phyloP scores from a whole-genome alignment of 2,113 vertebrate genomes.

The Leuciscus idus region DNA sequence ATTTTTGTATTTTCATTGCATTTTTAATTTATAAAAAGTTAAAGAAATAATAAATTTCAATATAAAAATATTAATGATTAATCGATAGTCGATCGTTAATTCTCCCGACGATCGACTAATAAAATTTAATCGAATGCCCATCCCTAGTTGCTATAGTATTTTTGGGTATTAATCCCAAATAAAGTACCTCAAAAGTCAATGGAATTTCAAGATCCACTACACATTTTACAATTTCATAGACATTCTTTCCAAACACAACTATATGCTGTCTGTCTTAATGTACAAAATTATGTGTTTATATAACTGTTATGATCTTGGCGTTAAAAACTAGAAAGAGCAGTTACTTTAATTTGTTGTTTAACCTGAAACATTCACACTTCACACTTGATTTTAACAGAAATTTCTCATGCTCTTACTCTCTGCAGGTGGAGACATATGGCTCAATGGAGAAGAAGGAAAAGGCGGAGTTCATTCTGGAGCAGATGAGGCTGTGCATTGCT shows the following conservation, averaged over 20 bases:
- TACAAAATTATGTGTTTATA: background rate
- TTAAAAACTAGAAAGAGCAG: background rate
- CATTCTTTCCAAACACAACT: background rate
- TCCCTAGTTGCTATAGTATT: background rate
- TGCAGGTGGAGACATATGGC: slow-evolving; percentile 96
- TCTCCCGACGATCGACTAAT: too few relatives aligned
- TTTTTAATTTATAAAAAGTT: too few relatives aligned
- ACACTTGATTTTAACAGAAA: background rate
- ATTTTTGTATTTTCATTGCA: too few relatives aligned
- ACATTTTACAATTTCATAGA: background rate
- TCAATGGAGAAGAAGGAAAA: slow-evolving; percentile 99
- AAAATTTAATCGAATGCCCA: too few relatives aligned
- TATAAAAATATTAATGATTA: too few relatives aligned
- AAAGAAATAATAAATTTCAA: too few relatives aligned
- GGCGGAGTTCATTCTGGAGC: slow-evolving; percentile 97
- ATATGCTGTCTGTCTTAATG: background rate
- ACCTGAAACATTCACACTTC: background rate
- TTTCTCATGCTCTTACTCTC: slow-evolving; percentile 37
- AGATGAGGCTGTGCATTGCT: slow-evolving; percentile 97
- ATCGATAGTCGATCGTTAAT: too few relatives aligned
- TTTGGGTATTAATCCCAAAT: background rate
- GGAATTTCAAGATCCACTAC: background rate
- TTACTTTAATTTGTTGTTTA: background rate
- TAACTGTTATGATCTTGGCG: background rate
- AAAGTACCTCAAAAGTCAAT: background rate